Conservation (phyloP, 2,888 invertebrate species). For the Pseudolycoriella hygida region DNA sequence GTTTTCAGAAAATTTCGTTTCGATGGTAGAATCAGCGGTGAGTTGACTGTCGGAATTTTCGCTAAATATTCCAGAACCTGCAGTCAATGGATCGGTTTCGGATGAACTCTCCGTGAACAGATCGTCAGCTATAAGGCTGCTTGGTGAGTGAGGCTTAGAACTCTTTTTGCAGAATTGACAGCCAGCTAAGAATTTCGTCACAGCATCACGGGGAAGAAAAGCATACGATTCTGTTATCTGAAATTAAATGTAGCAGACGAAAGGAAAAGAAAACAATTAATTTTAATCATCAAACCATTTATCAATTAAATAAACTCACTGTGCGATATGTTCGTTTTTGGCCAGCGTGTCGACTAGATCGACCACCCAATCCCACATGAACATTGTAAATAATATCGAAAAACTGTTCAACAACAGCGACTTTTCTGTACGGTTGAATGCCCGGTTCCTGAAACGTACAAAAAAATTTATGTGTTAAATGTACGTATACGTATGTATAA, state of each 20-base stretch:
- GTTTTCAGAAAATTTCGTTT: not conserved
- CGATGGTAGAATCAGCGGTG: not conserved
- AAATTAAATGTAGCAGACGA: not conserved
- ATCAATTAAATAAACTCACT: slow-evolving; percentile 34
- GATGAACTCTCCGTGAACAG: slow-evolving; percentile 25
- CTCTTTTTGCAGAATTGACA: slow-evolving; percentile 65
- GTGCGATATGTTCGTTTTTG: slow-evolving; percentile 93
- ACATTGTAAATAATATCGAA: slow-evolving; percentile 93
- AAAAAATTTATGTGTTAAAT: slow-evolving; percentile 12
- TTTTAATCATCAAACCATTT: slow-evolving; percentile 1
- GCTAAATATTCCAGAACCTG: not conserved
- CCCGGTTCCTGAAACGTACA: slow-evolving; percentile 46
- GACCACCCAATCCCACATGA: slow-evolving; percentile 83
- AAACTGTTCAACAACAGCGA: slow-evolving; percentile 94
- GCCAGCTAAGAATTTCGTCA: slow-evolving; percentile 86
- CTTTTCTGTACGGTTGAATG: slow-evolving; percentile 69
- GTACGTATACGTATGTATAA: not conserved
- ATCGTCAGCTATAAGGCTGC: slow-evolving; percentile 16
- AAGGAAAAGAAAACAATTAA: not conserved
- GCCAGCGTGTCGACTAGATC: slow-evolving; percentile 89
- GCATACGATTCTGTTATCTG: slow-evolving; percentile 96
- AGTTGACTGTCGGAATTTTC: not conserved
- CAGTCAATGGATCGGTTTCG: slow-evolving; percentile 19
- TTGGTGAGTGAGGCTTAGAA: slow-evolving; percentile 16
- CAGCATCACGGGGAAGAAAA: slow-evolving; percentile 88